Percentiles rank a stretch among this genome's conserved stretches.
phyloP scores from a whole-genome alignment of 2,797 vertebrate species.

The Acanthiza pusilla region DNA sequence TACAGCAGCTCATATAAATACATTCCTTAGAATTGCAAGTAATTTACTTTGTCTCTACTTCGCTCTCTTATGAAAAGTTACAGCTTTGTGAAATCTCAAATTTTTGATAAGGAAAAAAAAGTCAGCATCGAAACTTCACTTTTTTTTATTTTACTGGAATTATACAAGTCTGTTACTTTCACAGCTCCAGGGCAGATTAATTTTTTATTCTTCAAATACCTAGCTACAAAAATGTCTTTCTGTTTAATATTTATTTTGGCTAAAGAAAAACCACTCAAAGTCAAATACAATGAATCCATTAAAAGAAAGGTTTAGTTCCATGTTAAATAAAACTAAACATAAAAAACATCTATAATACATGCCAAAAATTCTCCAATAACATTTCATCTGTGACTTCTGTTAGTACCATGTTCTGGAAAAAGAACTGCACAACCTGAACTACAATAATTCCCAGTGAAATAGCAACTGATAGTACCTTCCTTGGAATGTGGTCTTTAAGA shows the following conservation, averaged over 20 bases:
- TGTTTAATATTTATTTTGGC: neutral
- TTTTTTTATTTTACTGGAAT: neutral
- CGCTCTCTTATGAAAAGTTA: neutral
- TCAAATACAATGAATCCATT: neutral
- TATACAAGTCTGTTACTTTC: neutral
- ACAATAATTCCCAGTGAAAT: neutral
- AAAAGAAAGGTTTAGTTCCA: neutral
- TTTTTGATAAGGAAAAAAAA: neutral
- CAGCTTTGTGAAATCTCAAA: neutral
- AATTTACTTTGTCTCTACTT: neutral
- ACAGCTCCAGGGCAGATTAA: neutral
- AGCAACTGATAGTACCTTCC: neutral
- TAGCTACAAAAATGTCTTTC: neutral
- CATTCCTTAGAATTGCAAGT: neutral
- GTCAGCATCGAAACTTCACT: neutral
- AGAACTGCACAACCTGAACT: neutral
- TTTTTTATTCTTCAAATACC: neutral
- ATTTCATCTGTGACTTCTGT: neutral
- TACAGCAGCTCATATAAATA: neutral
- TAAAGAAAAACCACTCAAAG: neutral
- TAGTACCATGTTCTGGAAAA: neutral
- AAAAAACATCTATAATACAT: neutral
- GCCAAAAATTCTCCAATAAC: neutral
- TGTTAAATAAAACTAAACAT: neutral
- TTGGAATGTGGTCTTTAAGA: neutral